These are phyloP conservation scores for Gambusia affinis DNA, from an alignment of 2,113 vertebrate species.

Conservation along the genomic window DNA sequence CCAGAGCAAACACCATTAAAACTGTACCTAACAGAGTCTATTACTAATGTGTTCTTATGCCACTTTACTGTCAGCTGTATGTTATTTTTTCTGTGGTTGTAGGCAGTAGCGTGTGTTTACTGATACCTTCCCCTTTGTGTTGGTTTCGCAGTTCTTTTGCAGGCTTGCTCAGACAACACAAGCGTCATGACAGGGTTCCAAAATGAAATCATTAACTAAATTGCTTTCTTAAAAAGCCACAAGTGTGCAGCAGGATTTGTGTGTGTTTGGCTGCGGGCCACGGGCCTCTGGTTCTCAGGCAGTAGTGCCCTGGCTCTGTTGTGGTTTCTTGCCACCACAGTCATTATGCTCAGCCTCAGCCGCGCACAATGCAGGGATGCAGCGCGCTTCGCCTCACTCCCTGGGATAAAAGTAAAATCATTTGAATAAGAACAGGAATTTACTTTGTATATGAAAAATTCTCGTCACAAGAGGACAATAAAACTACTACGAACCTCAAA, in stretches of 20 bases:
- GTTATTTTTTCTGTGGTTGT: conserved; percentile 51
- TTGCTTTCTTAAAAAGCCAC: conserved; percentile 79
- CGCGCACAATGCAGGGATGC: conserved; percentile 59
- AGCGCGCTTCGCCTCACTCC: conserved; percentile 64
- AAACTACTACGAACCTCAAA: conserved; percentile 3
- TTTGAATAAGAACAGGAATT: conserved; percentile 66
- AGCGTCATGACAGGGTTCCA: conserved; percentile 74
- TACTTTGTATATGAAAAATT: not conserved
- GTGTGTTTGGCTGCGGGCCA: conserved; percentile 74
- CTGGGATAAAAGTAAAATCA: conserved; percentile 74
- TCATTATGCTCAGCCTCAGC: conserved; percentile 75
- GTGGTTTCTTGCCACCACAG: conserved; percentile 80
- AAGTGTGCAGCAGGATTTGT: conserved; percentile 75
- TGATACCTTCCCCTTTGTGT: conserved; percentile 58
- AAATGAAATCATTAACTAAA: conserved; percentile 83
- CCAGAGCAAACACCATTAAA: conserved; percentile 19
- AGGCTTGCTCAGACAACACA: conserved; percentile 58
- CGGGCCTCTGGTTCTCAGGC: conserved; percentile 73
- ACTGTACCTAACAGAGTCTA: conserved; percentile 38
- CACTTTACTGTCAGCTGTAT: conserved; percentile 34
- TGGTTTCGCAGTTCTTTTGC: conserved; percentile 49
- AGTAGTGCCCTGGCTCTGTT: conserved; percentile 76
- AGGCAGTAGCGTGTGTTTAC: conserved; percentile 58
- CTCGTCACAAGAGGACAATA: not conserved
- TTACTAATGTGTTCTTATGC: conserved; percentile 28